Percentiles rank a stretch among this genome's conserved stretches.
These are phyloP conservation scores for Andrena praecox DNA, from an alignment of 2,888 invertebrate genomes.

Conservation along the genomic window DNA sequence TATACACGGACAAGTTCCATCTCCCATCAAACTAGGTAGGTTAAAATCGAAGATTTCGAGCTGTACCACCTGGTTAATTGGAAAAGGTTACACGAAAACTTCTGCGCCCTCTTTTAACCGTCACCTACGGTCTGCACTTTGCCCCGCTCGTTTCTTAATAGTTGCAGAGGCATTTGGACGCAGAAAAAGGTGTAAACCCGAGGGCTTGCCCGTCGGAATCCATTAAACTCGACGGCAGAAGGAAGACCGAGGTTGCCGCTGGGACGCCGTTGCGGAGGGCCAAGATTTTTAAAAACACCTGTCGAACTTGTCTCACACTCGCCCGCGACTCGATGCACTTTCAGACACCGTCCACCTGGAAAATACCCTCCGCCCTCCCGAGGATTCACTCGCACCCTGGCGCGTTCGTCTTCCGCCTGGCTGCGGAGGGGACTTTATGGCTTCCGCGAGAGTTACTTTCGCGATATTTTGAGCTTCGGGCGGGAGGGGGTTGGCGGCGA, in stretches of 20 bases:
- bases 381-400: conserved; percentile 24
- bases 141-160: conserved; percentile 9
- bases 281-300: conserved; percentile 58
- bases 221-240: background rate
- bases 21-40: too few species aligned
- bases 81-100: too few species aligned
- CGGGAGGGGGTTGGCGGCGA: background rate
- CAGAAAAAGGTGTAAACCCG: background rate
- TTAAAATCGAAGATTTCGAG: too few species aligned
- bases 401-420: conserved; percentile 48
- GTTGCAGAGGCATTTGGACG: background rate
- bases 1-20: too few species aligned
- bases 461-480: conserved; percentile 52
- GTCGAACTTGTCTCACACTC: conserved; percentile 53
- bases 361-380: conserved; percentile 38
- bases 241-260: background rate
- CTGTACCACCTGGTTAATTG: too few species aligned
- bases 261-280: background rate
- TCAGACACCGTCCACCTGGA: conserved; percentile 48
- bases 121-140: background rate
- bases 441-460: conserved; percentile 59
- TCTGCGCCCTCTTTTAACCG: too few species aligned
- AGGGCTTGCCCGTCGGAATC: conserved; percentile 4
- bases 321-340: conserved; percentile 42
- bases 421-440: conserved; percentile 50